Evolutionary conservation across 2,113 vertebrate genomes (phyloP).

Genomic region (Podiceps cristatus): DNA sequence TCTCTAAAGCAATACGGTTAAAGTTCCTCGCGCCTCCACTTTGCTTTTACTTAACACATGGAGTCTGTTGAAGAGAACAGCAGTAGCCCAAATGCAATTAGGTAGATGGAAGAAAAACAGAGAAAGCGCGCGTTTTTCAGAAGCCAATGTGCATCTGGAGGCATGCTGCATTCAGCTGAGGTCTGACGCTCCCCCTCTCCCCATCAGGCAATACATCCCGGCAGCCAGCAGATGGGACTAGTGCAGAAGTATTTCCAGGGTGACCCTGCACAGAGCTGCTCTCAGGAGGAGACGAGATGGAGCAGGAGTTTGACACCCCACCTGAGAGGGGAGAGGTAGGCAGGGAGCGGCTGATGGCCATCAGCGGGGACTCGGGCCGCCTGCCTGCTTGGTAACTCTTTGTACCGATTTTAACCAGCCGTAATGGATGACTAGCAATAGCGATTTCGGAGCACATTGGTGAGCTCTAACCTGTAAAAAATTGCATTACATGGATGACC

Average conservation of each 20-base stretch:
- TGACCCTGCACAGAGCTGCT: neutral
- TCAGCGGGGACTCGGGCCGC: fast-evolving
- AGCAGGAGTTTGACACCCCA: neutral
- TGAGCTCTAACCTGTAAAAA: neutral
- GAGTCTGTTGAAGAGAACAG: neutral
- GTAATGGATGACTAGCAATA: neutral
- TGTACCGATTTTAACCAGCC: neutral
- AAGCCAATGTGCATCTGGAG: neutral
- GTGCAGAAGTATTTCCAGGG: constrained; percentile 70
- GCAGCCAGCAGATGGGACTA: constrained; percentile 81
- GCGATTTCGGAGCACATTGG: constrained; percentile 1
- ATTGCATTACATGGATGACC: neutral
- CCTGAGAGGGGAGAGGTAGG: neutral
- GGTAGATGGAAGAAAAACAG: neutral
- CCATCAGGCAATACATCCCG: constrained; percentile 37
- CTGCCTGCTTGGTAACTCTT: neutral
- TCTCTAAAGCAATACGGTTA: neutral
- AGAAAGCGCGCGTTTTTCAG: neutral
- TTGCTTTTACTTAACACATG: neutral
- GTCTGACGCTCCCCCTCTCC: neutral
- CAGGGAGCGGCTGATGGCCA: neutral
- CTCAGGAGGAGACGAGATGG: neutral
- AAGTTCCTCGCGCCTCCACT: neutral
- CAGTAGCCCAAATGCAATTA: neutral
- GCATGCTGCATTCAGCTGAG: neutral